Evolutionary conservation across 2,797 vertebrate species (phyloP), one percentile per base, ranked within the genome.

Genomic region (Thamnophis elegans): DNA sequence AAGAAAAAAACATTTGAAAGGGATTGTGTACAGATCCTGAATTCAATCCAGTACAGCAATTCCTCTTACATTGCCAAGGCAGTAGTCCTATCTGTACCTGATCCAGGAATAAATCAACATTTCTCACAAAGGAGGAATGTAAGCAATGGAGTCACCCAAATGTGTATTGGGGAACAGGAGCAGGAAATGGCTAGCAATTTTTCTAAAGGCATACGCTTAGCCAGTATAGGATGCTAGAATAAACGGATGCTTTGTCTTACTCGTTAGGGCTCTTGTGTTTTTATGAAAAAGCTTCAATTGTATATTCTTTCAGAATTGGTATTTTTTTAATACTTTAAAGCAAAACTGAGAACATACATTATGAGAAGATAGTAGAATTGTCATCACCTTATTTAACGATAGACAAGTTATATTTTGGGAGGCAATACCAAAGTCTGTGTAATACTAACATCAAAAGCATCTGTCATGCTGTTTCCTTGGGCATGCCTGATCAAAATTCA

Each of bases 1-100:
- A 94, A 92, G 87, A 96, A 95, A 95, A 42, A 51, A 93, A 94
- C 94, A 88, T 88, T 91, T 87, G 73, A 55, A 91, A 85, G 94
- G 87, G 82, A 88, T 92, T 68, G 60, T 85, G 28, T 88, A 87
- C n/a, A 82, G 22, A 60, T 53, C 20, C 95, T 95, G 91, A 93
- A 54, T 95, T 28, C 88, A 51, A 85, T 93, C 88, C 93, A 91
- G 88, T 47, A 85, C 68, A 6, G 13, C 42, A 36, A n/a, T 89
- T 85, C 47, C 14, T 51, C 56, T 58, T 36, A 56, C 85, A 28
- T 42, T 85, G 55, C 12, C 59, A 86, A 16, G 60, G 85, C 25
- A 28, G n/a, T 87, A 54, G 88, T 53, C 59, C 58, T 51, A 86
- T 89, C 58, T n/a, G 12, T 68, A 58, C 20, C 20, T 78, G 73